phyloP scores from a whole-genome alignment of 2,113 vertebrate species.

The Ctenomys sociabilis region DNA sequence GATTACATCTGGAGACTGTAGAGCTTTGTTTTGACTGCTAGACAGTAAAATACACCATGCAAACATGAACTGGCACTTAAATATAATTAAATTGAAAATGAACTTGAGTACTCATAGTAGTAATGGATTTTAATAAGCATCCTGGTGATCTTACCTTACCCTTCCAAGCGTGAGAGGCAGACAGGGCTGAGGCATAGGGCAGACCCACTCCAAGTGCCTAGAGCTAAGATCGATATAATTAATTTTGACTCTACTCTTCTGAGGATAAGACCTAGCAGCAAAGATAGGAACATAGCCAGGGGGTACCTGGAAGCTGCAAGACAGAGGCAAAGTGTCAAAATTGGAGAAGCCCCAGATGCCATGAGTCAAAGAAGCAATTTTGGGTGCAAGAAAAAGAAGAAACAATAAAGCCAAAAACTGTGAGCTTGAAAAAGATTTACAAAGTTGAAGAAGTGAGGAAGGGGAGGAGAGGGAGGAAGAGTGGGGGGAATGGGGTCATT shows the following conservation, averaged over 20 bases:
- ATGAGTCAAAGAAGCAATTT: background rate
- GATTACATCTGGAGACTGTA: background rate
- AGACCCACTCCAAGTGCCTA: background rate
- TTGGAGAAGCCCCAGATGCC: background rate
- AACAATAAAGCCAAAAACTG: background rate
- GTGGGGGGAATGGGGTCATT: background rate
- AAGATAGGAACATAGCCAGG: background rate
- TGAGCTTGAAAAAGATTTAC: background rate
- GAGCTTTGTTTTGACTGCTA: background rate
- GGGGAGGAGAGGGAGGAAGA: background rate
- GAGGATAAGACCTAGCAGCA: background rate
- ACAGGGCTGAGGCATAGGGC: background rate
- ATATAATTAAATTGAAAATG: constrained; percentile 49
- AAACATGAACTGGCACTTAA: background rate
- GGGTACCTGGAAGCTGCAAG: background rate
- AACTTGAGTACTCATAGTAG: constrained; percentile 4
- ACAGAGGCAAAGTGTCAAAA: background rate
- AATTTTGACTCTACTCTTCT: constrained; percentile 21
- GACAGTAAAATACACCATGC: background rate
- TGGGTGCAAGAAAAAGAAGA: background rate
- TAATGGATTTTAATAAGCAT: constrained; percentile 12
- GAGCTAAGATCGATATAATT: background rate
- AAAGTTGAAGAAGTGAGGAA: background rate
- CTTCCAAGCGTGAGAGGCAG: background rate
- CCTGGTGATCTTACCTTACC: background rate